Conservation (phyloP, 2,797 vertebrate genomes). For the Myotis vivesi region DNA sequence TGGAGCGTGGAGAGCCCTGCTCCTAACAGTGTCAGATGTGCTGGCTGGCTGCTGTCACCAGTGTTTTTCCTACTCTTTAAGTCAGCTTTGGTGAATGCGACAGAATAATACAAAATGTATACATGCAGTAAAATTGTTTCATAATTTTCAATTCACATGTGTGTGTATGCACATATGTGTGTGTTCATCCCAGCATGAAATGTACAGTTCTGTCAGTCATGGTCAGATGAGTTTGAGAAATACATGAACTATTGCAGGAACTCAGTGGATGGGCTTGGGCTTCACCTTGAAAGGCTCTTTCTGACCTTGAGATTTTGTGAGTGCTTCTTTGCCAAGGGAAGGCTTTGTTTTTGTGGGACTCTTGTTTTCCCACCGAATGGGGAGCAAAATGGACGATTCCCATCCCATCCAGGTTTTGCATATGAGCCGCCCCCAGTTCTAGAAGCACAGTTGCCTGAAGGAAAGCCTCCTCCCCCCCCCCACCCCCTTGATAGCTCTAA, state of each 20-base stretch:
- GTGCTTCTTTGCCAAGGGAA: background rate
- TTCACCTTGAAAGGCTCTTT: background rate
- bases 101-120: background rate
- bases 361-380: background rate
- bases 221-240: background rate
- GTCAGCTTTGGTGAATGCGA: background rate
- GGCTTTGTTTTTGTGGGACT: background rate
- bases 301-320: background rate
- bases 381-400: background rate
- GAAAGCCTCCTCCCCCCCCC: too few species aligned
- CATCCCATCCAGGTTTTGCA: background rate
- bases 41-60: background rate
- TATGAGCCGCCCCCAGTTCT: background rate
- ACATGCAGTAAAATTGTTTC: background rate
- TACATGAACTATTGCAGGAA: background rate
- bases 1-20: background rate
- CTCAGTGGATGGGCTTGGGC: background rate
- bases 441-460: background rate
- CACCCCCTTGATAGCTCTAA: rapidly evolving
- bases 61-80: background rate
- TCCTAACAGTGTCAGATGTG: background rate
- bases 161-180: background rate
- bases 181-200: background rate
- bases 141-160: background rate
- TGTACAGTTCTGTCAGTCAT: background rate